Evolutionary conservation across 2,113 vertebrate species (phyloP), one percentile per base, ranked within the genome.

Genomic region (Microtus richardsoni): DNA sequence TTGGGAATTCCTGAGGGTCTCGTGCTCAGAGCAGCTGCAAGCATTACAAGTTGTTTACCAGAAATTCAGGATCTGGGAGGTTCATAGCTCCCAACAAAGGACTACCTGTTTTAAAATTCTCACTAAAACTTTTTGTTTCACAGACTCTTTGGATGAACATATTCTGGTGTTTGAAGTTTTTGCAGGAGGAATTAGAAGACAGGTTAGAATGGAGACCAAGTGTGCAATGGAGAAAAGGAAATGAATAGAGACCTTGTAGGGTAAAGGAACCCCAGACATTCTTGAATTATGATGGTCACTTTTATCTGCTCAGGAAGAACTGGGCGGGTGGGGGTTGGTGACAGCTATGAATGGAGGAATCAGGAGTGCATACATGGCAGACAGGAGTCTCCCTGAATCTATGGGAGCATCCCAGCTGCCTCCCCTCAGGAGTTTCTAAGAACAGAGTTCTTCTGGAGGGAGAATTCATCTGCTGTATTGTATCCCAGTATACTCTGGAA

Each of bases 371-470:
- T 49, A 78, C 91, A 70, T 58, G 89, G 39, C 68, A 66, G 66
- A 86, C 79, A 84, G 36, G 64, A 60, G 28, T 3, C 73, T 41
- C 92, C n/a, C 49, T 28, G 22, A 66, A n/a, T 0, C 0, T 89
- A 93, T 2, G 82, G 1, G 22, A 30, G 12, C 36, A 95, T 39
- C 49, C 58, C 96, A 52, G 44, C 60, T 94, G 62, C 54, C 30
- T 68, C 28, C 70, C 14, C 17, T 3, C 11, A 0, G 12, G 77
- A 87, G 95, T 92, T 96, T 97, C 89, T 94, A 96, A 97, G 92
- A 97, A 97, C 82, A 95, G 75, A 96, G 62, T 41, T 83, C 86
- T 6, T 17, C 70, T 62, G 73, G 86, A 93, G 93, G 1, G 2
- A 74, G 74, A 86, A 95, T 87, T 78, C 91, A 58, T 96, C 54